Evolutionary conservation across 2,113 vertebrate genomes (phyloP).

Genomic region (Dromiciops gliroides): DNA sequence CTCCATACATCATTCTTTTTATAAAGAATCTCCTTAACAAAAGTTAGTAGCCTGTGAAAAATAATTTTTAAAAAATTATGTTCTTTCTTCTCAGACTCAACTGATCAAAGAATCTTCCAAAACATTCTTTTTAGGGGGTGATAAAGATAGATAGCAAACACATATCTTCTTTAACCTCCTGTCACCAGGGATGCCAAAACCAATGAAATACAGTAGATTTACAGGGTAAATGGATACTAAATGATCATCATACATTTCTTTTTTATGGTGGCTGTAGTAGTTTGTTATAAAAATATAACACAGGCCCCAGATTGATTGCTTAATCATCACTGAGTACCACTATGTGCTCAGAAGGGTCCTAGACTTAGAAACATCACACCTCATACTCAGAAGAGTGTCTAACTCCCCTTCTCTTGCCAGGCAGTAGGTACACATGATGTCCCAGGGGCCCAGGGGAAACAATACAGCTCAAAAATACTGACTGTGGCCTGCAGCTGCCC

Average conservation of each 20-base stretch:
- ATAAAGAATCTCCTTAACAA: neutral
- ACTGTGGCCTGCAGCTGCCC: neutral
- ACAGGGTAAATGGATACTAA: neutral
- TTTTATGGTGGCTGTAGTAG: slow-evolving; percentile 19
- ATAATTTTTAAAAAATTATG: neutral
- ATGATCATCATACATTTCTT: neutral
- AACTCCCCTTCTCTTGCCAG: neutral
- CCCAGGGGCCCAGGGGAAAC: neutral
- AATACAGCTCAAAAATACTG: neutral
- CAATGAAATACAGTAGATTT: neutral
- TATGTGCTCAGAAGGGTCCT: neutral
- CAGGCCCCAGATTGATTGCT: neutral
- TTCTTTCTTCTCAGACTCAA: neutral
- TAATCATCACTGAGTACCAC: neutral
- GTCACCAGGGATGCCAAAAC: neutral
- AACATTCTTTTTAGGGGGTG: neutral
- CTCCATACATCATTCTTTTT: neutral
- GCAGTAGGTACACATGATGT: neutral
- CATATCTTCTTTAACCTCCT: slow-evolving; percentile 16
- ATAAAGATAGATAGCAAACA: neutral
- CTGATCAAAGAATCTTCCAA: neutral
- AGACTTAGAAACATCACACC: neutral
- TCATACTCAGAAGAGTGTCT: neutral
- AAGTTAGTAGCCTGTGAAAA: neutral
- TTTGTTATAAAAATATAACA: slow-evolving; percentile 24